A percentile compares a stretch with the other conserved stretches of the same genome.
Conservation (phyloP, 1,140 invertebrate species). For the Laupala kohalensis region DNA sequence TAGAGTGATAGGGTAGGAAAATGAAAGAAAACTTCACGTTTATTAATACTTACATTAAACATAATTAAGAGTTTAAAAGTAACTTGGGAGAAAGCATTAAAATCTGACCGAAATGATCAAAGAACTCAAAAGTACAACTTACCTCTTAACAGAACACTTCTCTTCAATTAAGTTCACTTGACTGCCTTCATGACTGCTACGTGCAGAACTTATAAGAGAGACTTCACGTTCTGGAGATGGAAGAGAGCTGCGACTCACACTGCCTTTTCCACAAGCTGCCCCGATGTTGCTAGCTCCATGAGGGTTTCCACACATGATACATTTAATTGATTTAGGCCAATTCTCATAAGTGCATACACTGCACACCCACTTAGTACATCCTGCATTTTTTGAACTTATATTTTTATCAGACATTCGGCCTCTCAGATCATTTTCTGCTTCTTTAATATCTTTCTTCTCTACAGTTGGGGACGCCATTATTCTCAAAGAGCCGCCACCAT, state of each 20-base stretch:
- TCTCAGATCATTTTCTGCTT: conserved; percentile 10
- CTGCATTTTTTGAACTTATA: conserved; percentile 1
- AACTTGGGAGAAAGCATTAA: too few species aligned
- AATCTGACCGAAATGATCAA: too few species aligned
- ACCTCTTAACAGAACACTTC: conserved; percentile 1
- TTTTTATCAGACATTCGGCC: background rate
- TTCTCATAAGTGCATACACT: conserved; percentile 68
- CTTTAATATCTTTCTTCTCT: conserved; percentile 13
- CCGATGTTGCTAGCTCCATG: background rate
- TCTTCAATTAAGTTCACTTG: conserved; percentile 1
- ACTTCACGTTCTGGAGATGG: conserved; percentile 11
- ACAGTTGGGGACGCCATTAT: conserved; percentile 1
- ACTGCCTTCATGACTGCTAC: background rate
- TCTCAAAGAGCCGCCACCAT: background rate
- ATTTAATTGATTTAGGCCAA: conserved; percentile 53
- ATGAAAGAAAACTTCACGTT: too few species aligned
- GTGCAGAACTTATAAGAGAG: background rate
- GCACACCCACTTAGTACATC: conserved; percentile 58
- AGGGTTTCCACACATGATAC: conserved; percentile 51
- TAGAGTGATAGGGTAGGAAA: too few species aligned
- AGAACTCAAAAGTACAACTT: background rate
- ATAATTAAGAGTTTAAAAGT: too few species aligned
- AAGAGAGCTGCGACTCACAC: conserved; percentile 1
- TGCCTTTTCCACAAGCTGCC: background rate
- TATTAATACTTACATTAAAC: too few species aligned